These are phyloP conservation scores for Eustalomyia histrio DNA, from an alignment of 2,888 invertebrate species.

Conservation along the genomic window DNA sequence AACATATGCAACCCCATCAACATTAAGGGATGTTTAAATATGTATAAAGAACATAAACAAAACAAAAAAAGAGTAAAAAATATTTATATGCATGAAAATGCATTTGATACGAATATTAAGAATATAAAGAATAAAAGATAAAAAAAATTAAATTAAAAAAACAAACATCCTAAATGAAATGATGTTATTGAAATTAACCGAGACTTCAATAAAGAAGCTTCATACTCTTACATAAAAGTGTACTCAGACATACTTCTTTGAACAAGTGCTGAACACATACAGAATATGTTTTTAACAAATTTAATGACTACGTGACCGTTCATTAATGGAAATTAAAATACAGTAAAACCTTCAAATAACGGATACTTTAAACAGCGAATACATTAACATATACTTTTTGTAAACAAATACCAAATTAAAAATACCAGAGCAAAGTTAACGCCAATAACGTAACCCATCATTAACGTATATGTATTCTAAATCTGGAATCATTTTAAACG, in stretches of 20 bases:
- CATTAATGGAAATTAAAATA: conserved; percentile 25
- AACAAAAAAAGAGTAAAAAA: not conserved
- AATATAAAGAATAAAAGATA: not conserved
- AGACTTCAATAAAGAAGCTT: not conserved
- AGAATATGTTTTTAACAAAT: conserved; percentile 7
- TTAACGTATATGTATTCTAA: too few species aligned
- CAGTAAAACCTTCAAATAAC: not conserved
- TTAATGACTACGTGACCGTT: conserved; percentile 51
- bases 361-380: too few species aligned
- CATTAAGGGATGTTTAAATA: conserved; percentile 20
- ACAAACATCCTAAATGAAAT: conserved; percentile 20
- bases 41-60: not conserved
- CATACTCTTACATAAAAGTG: too few species aligned
- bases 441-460: too few species aligned
- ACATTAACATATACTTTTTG: too few species aligned
- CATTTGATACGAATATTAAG: conserved; percentile 16
- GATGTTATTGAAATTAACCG: conserved; percentile 28
- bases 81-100: not conserved
- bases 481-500: too few species aligned
- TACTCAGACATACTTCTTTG: not conserved
- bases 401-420: too few species aligned
- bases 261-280: not conserved
- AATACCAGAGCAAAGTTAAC: too few species aligned
- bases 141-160: not conserved
- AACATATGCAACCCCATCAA: not conserved